These are phyloP conservation scores for Rhopalosiphum padi DNA, from an alignment of 1,140 invertebrate genomes.

Conservation along the genomic window DNA sequence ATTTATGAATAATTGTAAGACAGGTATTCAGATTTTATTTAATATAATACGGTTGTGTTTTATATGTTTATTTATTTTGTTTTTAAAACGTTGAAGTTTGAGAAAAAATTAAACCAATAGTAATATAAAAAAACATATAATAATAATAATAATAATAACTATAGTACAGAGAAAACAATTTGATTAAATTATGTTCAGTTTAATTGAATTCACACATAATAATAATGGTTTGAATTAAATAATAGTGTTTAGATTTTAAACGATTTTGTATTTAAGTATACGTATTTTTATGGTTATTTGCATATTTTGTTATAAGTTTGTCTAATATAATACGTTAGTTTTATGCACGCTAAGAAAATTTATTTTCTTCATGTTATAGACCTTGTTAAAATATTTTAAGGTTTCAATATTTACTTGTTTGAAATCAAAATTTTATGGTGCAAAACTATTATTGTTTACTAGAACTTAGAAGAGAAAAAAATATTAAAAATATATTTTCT, in stretches of 20 bases:
- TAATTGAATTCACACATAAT: too few relatives aligned
- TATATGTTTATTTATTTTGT: background rate
- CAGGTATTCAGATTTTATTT: background rate
- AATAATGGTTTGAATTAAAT: background rate
- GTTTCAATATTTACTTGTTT: too few relatives aligned
- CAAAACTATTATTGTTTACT: too few relatives aligned
- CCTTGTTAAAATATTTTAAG: too few relatives aligned
- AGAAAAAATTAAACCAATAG: background rate
- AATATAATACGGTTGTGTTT: background rate
- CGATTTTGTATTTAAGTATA: background rate
- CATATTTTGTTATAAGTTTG: too few relatives aligned
- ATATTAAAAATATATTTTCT: too few relatives aligned
- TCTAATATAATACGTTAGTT: background rate
- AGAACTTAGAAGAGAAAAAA: too few relatives aligned
- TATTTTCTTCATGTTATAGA: background rate
- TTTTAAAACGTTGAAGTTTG: background rate
- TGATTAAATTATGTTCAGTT: background rate
- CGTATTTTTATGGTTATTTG: background rate
- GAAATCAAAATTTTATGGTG: too few relatives aligned
- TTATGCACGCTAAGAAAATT: background rate
- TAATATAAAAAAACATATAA: background rate
- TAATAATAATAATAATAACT: background rate
- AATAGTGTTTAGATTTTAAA: background rate
- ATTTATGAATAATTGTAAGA: background rate
- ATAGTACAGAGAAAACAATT: background rate